Base-by-base conservation (phyloP, 2,797 vertebrate genomes). In the Acipenser transmontanus region DNA sequence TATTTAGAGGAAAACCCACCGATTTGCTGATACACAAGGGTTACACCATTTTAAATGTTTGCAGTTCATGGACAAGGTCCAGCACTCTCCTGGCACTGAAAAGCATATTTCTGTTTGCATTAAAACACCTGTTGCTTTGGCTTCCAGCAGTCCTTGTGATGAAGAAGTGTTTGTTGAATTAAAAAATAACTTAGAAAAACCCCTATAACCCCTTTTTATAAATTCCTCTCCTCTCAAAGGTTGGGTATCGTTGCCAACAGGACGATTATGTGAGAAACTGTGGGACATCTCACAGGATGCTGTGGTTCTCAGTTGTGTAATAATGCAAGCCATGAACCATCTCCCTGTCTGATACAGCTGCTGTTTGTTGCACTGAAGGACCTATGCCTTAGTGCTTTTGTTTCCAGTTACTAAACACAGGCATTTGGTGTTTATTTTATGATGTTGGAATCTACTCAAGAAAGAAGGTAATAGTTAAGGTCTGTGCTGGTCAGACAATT, bases 21-120 rank as follows among this genome's bases (percentile, higher is more conserved):
- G 4, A 57, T n/a, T 57, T 57, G 12, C 54, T 57, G 54, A n/a
- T 57, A 57, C 54, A 57, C n/a, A 57, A 57, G 51, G 1, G 54
- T 13, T 57, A 57, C 54, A 57, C 54, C 12, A 57, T 57, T 57
- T 57, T n/a, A 57, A 57, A 57, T 57, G 14, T 57, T 57, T 57
- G 54, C 54, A 57, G 12, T 57, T 57, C 12, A 57, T 57, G 54
- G 54, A 57, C 54, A 13, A 13, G 54, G 54, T 57, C 2, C 54
- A 57, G 11, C 54, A n/a, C 12, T 57, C 54, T 57, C 54, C 6
- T 11, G 54, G 54, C 11, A 2, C 12, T 57, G 14, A 57, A 57
- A 57, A 57, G 2, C 11, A n/a, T 57, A 11, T 57, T n/a, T 57
- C 12, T 57, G 54, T 57, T 57, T 57, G 54, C 54, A 11, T 7